A percentile compares a stretch with the other conserved stretches of the same genome.
Evolutionary conservation across 2,888 invertebrate species (phyloP).

Genomic region (Rhodophaea formosa): DNA sequence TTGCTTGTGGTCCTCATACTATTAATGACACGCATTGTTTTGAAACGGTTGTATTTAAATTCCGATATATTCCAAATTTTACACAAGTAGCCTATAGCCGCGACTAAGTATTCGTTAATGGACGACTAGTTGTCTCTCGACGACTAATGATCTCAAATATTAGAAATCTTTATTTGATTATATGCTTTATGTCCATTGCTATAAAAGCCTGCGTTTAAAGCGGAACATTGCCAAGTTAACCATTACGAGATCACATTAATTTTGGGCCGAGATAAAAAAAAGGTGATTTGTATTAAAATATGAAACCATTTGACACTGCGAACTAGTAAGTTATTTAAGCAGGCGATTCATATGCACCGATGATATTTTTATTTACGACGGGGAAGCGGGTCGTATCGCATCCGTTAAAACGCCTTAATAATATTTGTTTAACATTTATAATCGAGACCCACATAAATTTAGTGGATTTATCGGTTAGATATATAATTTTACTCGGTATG

Average conservation of each 20-base stretch:
- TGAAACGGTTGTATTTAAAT: no score
- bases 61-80: no score
- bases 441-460: slow-evolving; percentile 13
- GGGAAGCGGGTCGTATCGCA: slow-evolving; percentile 20
- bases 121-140: not conserved
- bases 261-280: slow-evolving; percentile 17
- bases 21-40: no score
- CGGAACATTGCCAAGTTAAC: not conserved
- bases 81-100: not conserved
- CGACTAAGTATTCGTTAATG: not conserved
- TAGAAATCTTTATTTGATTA: slow-evolving; percentile 2
- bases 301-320: slow-evolving; percentile 34
- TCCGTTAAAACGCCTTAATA: slow-evolving; percentile 25
- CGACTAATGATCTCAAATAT: not conserved
- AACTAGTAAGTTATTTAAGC: slow-evolving; percentile 36
- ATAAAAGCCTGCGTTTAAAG: not conserved
- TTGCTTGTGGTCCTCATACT: no score
- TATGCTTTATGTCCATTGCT: slow-evolving; percentile 9
- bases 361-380: slow-evolving; percentile 40
- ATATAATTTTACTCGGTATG: not conserved
- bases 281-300: slow-evolving; percentile 32
- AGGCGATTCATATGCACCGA: slow-evolving; percentile 50
- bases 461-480: not conserved
- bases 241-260: slow-evolving; percentile 17
- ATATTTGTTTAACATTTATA: slow-evolving; percentile 23